phyloP scores from a whole-genome alignment of 2,113 vertebrate species.

The Chloroceryle aenea region DNA sequence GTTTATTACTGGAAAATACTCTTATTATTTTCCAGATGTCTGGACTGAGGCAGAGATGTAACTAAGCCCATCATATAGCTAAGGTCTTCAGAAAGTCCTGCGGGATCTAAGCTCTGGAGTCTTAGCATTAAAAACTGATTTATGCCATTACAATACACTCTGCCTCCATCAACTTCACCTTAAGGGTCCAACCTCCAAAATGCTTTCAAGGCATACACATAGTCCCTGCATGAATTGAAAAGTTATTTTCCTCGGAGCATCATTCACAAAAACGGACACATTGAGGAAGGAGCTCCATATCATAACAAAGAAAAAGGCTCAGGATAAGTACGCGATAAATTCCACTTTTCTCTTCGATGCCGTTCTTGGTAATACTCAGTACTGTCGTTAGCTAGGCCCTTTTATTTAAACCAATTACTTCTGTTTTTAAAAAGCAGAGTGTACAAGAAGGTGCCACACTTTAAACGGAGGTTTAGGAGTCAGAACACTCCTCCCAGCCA shows the following conservation, averaged over 20 bases:
- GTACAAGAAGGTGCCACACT: not conserved
- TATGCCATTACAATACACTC: not conserved
- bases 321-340: not conserved
- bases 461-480: not conserved
- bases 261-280: not conserved
- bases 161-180: not conserved
- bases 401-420: not conserved
- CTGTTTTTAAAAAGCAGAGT: not conserved
- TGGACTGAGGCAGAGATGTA: not conserved
- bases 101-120: not conserved
- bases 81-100: not conserved
- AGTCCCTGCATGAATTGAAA: not conserved
- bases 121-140: not conserved
- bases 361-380: not conserved
- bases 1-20: not conserved
- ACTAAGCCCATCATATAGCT: not conserved
- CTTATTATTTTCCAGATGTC: not conserved
- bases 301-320: accelerated
- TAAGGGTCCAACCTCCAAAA: not conserved
- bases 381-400: not conserved
- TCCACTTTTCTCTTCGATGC: not conserved
- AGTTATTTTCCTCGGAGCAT: not conserved
- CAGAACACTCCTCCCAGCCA: not conserved
- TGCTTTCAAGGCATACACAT: not conserved
- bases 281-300: not conserved